Conservation (phyloP, 92 coral and sea anemone species). For the Parazoanthus atlanticus region DNA sequence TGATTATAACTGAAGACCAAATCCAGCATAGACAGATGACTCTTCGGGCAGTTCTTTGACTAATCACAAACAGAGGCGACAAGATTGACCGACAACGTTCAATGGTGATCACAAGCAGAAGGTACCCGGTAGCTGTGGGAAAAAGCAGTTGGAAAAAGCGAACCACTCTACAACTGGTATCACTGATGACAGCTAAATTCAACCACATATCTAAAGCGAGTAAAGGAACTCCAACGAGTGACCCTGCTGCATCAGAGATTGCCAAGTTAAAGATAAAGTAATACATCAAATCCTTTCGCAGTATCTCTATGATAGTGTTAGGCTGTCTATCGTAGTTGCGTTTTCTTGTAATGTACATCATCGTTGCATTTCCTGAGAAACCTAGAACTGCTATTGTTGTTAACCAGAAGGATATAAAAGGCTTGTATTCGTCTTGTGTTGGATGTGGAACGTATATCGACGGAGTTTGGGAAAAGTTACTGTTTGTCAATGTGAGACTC, state of each 20-base stretch:
- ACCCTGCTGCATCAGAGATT: constrained; percentile 5
- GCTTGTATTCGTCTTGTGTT: background rate
- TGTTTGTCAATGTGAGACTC: background rate
- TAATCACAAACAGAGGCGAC: background rate
- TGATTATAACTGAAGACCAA: background rate
- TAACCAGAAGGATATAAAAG: background rate
- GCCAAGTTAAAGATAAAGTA: constrained; percentile 2
- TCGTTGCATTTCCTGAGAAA: background rate
- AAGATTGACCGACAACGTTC: constrained; percentile 7
- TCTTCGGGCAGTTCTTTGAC: background rate
- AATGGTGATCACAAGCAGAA: background rate
- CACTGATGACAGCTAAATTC: background rate
- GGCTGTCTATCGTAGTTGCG: background rate
- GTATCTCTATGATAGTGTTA: background rate
- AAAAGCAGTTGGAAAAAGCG: constrained; percentile 26
- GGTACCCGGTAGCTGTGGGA: background rate
- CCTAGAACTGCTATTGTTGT: background rate
- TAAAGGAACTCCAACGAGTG: background rate
- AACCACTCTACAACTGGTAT: background rate
- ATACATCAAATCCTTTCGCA: background rate
- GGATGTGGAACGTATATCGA: too few relatives aligned
- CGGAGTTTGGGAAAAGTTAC: background rate
- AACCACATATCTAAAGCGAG: background rate
- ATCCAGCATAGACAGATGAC: background rate
- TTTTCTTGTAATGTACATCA: background rate